Percentiles rank a stretch among this genome's conserved stretches.
phyloP scores from a whole-genome alignment of 2,797 vertebrate species.

The Avahi laniger region DNA sequence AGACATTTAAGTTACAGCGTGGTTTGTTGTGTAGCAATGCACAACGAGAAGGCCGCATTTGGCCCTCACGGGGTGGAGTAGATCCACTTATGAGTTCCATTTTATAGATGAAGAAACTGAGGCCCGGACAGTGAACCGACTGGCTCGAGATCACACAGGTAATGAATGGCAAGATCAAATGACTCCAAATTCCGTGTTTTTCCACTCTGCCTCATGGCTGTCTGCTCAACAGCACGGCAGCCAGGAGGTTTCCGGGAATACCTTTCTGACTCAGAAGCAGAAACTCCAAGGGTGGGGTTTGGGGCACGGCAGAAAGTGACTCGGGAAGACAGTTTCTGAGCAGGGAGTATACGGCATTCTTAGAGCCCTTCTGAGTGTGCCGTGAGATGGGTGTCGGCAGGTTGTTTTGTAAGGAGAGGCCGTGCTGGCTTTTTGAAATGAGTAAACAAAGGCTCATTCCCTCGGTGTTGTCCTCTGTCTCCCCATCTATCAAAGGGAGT shows the following conservation, averaged over 20 bases:
- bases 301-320: background rate
- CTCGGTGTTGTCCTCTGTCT: background rate
- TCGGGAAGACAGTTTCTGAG: background rate
- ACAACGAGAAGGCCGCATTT: background rate
- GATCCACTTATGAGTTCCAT: background rate
- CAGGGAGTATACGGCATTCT: background rate
- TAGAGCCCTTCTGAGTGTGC: background rate
- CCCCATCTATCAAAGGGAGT: background rate
- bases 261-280: background rate
- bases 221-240: rapidly evolving
- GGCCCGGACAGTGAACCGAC: background rate
- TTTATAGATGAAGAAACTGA: background rate
- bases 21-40: background rate
- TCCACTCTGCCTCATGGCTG: no score
- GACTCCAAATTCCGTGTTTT: background rate
- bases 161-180: background rate
- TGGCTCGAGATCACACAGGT: background rate
- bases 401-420: no score
- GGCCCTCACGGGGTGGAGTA: background rate
- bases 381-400: rapidly evolving
- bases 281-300: no score
- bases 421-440: background rate
- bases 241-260: background rate
- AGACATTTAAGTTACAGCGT: background rate
- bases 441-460: background rate